Evolutionary conservation across 2,888 invertebrate genomes (phyloP), one percentile per base, ranked within the genome.

Genomic region (Leptinotarsa rubiginosa): DNA sequence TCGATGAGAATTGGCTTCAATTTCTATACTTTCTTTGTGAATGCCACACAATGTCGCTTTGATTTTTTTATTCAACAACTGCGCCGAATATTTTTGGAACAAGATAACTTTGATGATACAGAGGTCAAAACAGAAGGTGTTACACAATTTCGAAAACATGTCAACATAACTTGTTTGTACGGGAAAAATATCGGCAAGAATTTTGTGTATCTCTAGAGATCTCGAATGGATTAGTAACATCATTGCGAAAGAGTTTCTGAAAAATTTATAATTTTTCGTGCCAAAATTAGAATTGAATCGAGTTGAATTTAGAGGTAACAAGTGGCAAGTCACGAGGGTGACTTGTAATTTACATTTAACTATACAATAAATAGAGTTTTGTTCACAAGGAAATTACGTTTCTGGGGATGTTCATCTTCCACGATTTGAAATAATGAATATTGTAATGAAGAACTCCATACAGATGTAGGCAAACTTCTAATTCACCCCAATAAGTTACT

Each of bases 21-120:
- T 73, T 69, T 73, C 65, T 54, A 52, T 65, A 59, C 62, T 50
- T 64, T 59, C 62, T 68, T 22, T 59, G 52, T 70, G 70, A 47
- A 66, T 25, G 18, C 49, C 49, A 66, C 20, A 66, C 62, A 41
- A 62, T 62, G 62, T 41, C 59, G 22, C 59, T 59, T 59, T 59
- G 59, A 59, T 59, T 59, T 25, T 59, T 41, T n/a, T 18, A 56
- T 56, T 20, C n/a, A 18, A 20, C 18, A 56, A 20, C 20, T 18
- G 18, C 31, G 62, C 16, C 31, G n/a, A n/a, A 41, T 62, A 62
- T 62, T 62, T 62, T 62, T 31, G 62, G 62, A 31, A 62, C 62
- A 7, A 62, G 62, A 62, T 62, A 62, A 62, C 31, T 62, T 41
- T 31, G 62, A 62, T 62, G 62, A 62, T n/a, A 62, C 41, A 41